Evolutionary conservation across 2,888 invertebrate genomes (phyloP).

Genomic region (Nymphalis polychloros): DNA sequence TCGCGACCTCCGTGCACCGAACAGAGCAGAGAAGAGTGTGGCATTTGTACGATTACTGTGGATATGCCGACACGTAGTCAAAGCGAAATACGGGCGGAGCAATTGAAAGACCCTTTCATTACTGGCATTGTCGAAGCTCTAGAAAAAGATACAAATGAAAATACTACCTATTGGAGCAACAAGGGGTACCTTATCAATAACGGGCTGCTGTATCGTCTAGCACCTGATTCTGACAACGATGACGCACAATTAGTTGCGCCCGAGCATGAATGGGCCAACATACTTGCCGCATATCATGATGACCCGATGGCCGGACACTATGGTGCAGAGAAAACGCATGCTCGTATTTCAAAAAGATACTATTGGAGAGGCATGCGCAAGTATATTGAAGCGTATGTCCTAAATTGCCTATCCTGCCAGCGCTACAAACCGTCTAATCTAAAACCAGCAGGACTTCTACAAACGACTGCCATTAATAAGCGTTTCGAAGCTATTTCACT

Average conservation of each 20-base stretch:
- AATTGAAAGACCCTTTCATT: constrained; percentile 2
- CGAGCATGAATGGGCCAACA: constrained; percentile 37
- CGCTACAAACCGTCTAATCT: too few species aligned
- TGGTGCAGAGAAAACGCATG: constrained; percentile 34
- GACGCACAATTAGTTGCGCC: constrained; percentile 43
- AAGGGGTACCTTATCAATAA: constrained; percentile 44
- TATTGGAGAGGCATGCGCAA: too few species aligned
- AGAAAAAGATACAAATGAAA: background rate
- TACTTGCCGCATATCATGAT: constrained; percentile 40
- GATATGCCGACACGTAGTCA: constrained; percentile 6
- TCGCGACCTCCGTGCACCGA: too few species aligned
- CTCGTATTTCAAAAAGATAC: too few species aligned
- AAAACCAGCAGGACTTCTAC: too few species aligned
- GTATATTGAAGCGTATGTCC: too few species aligned
- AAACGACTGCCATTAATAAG: too few species aligned
- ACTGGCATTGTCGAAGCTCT: constrained; percentile 6
- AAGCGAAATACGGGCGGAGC: background rate
- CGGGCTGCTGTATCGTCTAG: constrained; percentile 42
- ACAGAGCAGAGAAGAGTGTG: too few species aligned
- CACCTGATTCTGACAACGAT: constrained; percentile 34
- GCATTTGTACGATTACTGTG: background rate
- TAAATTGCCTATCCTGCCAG: too few species aligned
- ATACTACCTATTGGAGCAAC: constrained; percentile 38
- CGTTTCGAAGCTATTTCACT: too few species aligned
- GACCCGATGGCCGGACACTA: constrained; percentile 44